Evolutionary conservation across 2,113 vertebrate species (phyloP).

Genomic region (Triplophysa rosa): DNA sequence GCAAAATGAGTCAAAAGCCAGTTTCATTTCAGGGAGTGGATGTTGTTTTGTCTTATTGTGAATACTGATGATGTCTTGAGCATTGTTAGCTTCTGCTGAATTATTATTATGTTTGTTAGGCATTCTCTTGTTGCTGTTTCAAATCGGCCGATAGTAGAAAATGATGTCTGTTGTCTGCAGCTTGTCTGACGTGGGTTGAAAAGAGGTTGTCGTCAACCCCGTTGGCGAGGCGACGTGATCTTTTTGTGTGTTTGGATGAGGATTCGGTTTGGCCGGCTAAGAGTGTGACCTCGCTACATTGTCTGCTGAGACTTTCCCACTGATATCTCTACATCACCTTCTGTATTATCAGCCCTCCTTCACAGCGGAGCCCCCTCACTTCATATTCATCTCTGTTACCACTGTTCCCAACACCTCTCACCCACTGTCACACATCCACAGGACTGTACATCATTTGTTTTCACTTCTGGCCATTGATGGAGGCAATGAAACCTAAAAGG

Average conservation of each 20-base stretch:
- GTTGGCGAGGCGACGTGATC: background rate
- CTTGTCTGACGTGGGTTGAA: background rate
- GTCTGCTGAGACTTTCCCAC: background rate
- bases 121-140: background rate
- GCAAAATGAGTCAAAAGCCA: constrained; percentile 58
- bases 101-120: background rate
- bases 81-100: background rate
- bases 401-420: constrained; percentile 7
- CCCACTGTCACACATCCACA: background rate
- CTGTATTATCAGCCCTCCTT: background rate
- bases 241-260: constrained; percentile 1
- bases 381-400: background rate
- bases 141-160: background rate
- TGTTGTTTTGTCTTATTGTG: background rate
- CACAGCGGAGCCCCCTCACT: background rate
- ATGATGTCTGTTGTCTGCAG: background rate
- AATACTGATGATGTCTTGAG: background rate
- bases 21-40: constrained; percentile 13
- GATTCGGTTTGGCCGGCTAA: background rate
- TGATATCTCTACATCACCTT: background rate
- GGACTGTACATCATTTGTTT: background rate
- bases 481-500: background rate
- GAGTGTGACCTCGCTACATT: background rate
- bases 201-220: background rate
- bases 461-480: background rate